phyloP scores from a whole-genome alignment of 2,888 invertebrate genomes.

The Cetonia aurata region DNA sequence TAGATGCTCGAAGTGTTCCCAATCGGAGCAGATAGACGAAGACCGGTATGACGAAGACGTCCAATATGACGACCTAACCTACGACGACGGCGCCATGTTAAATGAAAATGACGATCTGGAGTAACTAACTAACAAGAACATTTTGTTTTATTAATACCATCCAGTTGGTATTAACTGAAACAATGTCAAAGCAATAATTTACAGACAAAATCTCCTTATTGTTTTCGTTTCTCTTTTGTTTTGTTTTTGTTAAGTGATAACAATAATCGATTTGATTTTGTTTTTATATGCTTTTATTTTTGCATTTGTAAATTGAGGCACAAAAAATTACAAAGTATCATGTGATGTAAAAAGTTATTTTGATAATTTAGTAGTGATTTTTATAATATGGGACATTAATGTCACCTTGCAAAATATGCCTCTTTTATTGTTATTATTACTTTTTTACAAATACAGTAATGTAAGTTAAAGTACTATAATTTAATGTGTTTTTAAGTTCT shows the following conservation, averaged over 20 bases:
- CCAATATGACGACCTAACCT: conserved; percentile 72
- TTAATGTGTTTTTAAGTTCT: too few relatives aligned
- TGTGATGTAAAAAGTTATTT: background rate
- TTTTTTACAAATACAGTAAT: too few relatives aligned
- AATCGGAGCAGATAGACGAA: conserved; percentile 69
- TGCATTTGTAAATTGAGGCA: background rate
- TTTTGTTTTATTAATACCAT: conserved; percentile 22
- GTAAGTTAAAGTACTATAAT: too few relatives aligned
- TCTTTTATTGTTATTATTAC: too few relatives aligned
- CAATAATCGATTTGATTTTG: conserved; percentile 38
- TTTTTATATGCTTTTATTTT: conserved; percentile 18
- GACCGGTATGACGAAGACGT: conserved; percentile 73
- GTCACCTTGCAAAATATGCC: too few relatives aligned
- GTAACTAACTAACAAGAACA: background rate
- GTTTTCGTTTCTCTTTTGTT: background rate
- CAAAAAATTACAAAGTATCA: background rate
- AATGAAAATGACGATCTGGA: conserved; percentile 65
- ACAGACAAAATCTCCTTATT: conserved; percentile 30
- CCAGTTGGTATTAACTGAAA: conserved; percentile 18
- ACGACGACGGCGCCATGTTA: conserved; percentile 74
- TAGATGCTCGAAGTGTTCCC: conserved; percentile 75
- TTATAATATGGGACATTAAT: too few relatives aligned
- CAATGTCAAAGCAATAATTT: background rate
- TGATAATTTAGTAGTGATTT: too few relatives aligned
- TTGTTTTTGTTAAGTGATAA: conserved; percentile 12